Conservation (phyloP, 2,888 invertebrate genomes). For the Torymus tubicola region DNA sequence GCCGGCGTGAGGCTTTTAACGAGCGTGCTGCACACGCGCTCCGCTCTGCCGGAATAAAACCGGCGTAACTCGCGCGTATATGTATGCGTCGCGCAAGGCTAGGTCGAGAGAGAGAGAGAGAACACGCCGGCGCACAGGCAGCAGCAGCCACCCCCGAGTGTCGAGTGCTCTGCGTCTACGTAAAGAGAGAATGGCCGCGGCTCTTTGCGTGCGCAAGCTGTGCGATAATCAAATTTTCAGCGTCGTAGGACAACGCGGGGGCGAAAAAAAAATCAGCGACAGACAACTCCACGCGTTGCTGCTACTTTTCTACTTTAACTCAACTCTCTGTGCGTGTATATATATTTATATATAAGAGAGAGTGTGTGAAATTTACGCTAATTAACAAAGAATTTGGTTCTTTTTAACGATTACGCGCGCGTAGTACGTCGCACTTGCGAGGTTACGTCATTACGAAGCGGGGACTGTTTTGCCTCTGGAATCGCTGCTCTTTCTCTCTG, state of each 20-base stretch:
- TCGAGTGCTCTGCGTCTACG: too few species aligned
- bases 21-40: neutral
- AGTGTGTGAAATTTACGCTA: constrained; percentile 40
- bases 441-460: constrained; percentile 24
- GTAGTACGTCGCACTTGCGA: neutral
- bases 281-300: neutral
- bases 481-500: neutral
- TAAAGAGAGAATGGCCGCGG: too few species aligned
- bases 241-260: constrained; percentile 58
- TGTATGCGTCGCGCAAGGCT: constrained; percentile 2
- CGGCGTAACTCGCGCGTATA: constrained; percentile 21
- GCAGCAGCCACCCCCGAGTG: neutral
- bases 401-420: constrained; percentile 7
- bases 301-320: neutral
- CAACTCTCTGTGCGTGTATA: too few species aligned
- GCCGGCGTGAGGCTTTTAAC: too few species aligned
- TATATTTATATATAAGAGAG: too few species aligned
- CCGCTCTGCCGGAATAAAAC: constrained; percentile 61
- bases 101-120: too few species aligned
- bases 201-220: constrained; percentile 44
- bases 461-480: constrained; percentile 11
- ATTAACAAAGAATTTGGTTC: constrained; percentile 44
- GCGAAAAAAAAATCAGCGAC: constrained; percentile 47
- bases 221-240: constrained; percentile 70
- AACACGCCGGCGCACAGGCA: neutral